Evolutionary conservation across 2,888 invertebrate species (phyloP).

Genomic region (Harpalus rubripes): DNA sequence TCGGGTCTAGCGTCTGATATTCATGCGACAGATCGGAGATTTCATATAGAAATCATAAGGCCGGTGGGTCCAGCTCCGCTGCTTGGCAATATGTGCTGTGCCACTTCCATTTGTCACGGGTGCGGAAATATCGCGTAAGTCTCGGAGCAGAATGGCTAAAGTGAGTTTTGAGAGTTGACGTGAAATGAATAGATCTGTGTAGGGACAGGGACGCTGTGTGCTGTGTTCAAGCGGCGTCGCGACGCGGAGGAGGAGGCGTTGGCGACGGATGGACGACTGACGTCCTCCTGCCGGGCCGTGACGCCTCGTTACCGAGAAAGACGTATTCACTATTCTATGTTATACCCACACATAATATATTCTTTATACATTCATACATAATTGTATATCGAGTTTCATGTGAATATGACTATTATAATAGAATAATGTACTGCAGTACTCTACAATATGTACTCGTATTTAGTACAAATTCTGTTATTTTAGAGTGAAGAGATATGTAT

Average conservation of each 20-base stretch:
- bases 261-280: slow-evolving; percentile 24
- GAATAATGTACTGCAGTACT: too few species aligned
- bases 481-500: too few species aligned
- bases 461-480: too few species aligned
- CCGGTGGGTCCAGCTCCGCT: slow-evolving; percentile 5
- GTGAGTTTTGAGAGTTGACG: slow-evolving; percentile 66
- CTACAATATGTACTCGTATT: too few species aligned
- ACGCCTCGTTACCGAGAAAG: slow-evolving; percentile 44
- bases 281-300: slow-evolving; percentile 23
- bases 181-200: slow-evolving; percentile 66
- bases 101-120: slow-evolving; percentile 71
- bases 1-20: slow-evolving; percentile 32
- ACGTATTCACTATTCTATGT: neutral
- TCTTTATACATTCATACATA: too few species aligned
- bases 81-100: slow-evolving; percentile 65
- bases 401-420: too few species aligned
- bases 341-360: neutral
- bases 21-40: slow-evolving; percentile 55
- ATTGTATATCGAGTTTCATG: too few species aligned
- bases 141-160: slow-evolving; percentile 52
- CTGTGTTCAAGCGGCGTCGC: slow-evolving; percentile 43
- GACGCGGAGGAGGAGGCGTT: slow-evolving; percentile 21
- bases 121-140: slow-evolving; percentile 56
- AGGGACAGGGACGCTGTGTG: neutral
- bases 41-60: slow-evolving; percentile 66